Conservation (phyloP, 2,113 vertebrate species). For the Atlantisia rogersi region DNA sequence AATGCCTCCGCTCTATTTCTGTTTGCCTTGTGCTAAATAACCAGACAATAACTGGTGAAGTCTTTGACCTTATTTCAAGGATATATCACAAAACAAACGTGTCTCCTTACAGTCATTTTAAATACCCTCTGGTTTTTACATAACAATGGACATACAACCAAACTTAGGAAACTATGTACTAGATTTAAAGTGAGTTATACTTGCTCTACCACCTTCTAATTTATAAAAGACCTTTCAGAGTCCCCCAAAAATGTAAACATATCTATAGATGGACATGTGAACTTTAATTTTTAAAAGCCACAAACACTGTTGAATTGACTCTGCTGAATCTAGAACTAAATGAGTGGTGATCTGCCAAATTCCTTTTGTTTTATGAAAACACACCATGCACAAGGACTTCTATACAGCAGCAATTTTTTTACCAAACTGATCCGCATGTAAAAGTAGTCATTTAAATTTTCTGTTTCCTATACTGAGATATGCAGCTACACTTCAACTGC, state of each 20-base stretch:
- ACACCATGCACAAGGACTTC: background rate
- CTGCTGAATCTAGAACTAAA: background rate
- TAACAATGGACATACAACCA: background rate
- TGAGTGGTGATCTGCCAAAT: background rate
- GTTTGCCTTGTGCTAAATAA: constrained; percentile 75
- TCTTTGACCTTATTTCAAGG: constrained; percentile 61
- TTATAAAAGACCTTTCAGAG: background rate
- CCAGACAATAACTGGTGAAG: constrained; percentile 62
- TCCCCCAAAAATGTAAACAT: background rate
- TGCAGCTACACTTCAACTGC: background rate
- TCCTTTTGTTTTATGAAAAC: background rate
- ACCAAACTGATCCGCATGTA: background rate
- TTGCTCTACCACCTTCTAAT: background rate
- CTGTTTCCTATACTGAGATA: background rate
- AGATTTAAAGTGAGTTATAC: background rate
- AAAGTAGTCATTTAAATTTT: background rate
- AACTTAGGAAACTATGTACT: background rate
- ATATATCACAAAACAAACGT: constrained; percentile 21
- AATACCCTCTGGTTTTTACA: background rate
- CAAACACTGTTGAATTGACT: background rate
- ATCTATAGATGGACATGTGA: background rate
- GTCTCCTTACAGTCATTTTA: background rate
- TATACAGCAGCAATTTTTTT: background rate
- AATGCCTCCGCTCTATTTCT: constrained; percentile 69
- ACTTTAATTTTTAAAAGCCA: background rate